Base-by-base conservation (phyloP, 1,140 invertebrate genomes). In the Anthonomus grandis region DNA sequence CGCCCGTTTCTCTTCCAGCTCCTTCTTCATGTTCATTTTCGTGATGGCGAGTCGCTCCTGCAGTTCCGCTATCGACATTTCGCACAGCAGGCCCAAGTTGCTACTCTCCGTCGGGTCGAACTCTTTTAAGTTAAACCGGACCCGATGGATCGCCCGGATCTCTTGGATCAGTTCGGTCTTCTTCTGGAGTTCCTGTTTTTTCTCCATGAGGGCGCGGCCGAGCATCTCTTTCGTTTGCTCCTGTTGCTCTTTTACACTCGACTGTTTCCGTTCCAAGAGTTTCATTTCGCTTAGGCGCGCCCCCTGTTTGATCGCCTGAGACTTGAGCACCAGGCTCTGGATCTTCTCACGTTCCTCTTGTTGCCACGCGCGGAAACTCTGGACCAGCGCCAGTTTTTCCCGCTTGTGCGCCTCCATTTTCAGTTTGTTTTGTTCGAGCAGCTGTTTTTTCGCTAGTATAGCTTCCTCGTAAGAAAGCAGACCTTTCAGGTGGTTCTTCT, bases 21-120 rank as follows among this genome's bases (percentile, higher is more conserved):
- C 76, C 51, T 78, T 72, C 38, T 76, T 65, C 56, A 80, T 66
- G 23, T 70, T 65, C 10, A 78, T 73, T 69, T 77, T 79, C 38
- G 78, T 69, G 18, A 74, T 53, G 41, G 38, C 62, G 22, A 81
- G 60, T 23, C 78, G 66, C 64, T 81, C 78, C 60, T 79, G 75
- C 36, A 82, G 62, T 66, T 82, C 79, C 13, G 74, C 76, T 34
- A 81, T 74, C 3, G 79, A 81, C 80, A 82, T 82, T 73, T 82
- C 79, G 67, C 79, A 79, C 41, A 82, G 60, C 17, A 81, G 71
- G 9, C 79, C 79, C 10, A 79, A 50, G 25, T 78, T 78, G 13
- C 75, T 68, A 36, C 74, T 74, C 70, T 81, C 78, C 6, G 78
- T 80, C 10, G 77, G 72, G 67, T 82, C 79, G 55, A 81, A 76